These are phyloP conservation scores for Euleptes europaea DNA, from an alignment of 2,113 vertebrate genomes.

Conservation along the genomic window DNA sequence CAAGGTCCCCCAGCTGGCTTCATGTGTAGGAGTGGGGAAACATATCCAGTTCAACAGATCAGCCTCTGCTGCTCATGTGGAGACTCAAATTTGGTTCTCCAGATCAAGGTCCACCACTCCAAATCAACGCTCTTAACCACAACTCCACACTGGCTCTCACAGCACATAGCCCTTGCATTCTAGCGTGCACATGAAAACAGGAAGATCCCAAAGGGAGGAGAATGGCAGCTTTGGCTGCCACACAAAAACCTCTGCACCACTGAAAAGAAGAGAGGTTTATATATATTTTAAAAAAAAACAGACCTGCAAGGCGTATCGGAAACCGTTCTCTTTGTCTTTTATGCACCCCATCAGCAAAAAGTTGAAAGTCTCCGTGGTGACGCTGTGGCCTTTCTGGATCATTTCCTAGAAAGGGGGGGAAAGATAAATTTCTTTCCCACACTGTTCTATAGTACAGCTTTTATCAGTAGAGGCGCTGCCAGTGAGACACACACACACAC, in stretches of 20 bases:
- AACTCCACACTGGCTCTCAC: too few relatives aligned
- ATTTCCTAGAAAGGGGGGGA: constrained; percentile 82
- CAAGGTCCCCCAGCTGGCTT: too few relatives aligned
- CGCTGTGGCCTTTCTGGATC: constrained; percentile 80
- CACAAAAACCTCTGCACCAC: neutral
- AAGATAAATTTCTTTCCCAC: neutral
- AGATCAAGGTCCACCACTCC: too few relatives aligned
- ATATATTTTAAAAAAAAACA: too few relatives aligned
- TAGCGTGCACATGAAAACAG: neutral
- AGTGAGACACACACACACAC: neutral
- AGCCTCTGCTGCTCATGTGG: too few relatives aligned
- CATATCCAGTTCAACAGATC: too few relatives aligned
- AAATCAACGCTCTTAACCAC: too few relatives aligned
- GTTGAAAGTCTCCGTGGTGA: constrained; percentile 89
- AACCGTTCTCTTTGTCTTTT: constrained; percentile 84
- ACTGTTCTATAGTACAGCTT: rapidly evolving
- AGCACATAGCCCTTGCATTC: too few relatives aligned
- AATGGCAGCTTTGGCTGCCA: neutral
- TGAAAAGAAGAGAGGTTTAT: neutral
- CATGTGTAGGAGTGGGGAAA: too few relatives aligned
- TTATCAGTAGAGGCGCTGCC: neutral
- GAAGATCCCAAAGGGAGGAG: neutral
- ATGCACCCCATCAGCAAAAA: constrained; percentile 91
- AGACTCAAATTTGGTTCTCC: too few relatives aligned
- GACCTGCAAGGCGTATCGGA: constrained; percentile 90